Conservation (phyloP, 2,797 vertebrate species). For the Euthynnus affinis region DNA sequence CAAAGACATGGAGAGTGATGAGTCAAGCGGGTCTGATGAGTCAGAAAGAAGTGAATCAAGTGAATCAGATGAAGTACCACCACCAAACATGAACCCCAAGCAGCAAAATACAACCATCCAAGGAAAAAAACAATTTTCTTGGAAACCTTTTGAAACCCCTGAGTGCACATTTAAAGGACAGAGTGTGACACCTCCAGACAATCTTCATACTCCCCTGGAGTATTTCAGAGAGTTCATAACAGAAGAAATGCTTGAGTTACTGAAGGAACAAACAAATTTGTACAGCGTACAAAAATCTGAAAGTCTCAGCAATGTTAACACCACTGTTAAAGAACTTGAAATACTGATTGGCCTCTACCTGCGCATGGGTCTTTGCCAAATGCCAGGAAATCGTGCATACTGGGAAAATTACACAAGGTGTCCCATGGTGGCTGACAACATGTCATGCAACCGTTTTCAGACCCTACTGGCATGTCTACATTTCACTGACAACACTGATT, state of each 20-base stretch:
- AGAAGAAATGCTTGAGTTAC: too few species aligned
- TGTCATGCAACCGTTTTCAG: too few species aligned
- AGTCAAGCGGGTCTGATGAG: too few species aligned
- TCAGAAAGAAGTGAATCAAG: too few species aligned
- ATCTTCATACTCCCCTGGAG: constrained; percentile 22
- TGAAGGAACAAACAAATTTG: neutral
- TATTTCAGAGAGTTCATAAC: constrained; percentile 41
- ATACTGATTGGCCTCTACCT: constrained; percentile 22
- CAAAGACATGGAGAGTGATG: too few species aligned
- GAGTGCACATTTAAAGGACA: too few species aligned
- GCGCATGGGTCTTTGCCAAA: too few species aligned
- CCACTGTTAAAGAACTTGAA: constrained; percentile 19
- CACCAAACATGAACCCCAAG: too few species aligned
- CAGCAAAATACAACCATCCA: neutral
- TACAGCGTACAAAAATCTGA: too few species aligned
- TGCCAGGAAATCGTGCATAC: neutral
- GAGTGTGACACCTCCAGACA: constrained; percentile 22
- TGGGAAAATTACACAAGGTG: neutral
- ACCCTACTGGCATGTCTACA: constrained; percentile 17
- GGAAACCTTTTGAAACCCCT: constrained; percentile 28
- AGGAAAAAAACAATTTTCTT: neutral
- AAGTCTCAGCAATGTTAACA: constrained; percentile 28
- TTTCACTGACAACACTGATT: constrained; percentile 9
- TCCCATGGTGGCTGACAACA: too few species aligned
- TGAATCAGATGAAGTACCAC: neutral